Evolutionary conservation across 2,888 invertebrate species (phyloP), one percentile per base, ranked within the genome.

Genomic region (Labia minor): DNA sequence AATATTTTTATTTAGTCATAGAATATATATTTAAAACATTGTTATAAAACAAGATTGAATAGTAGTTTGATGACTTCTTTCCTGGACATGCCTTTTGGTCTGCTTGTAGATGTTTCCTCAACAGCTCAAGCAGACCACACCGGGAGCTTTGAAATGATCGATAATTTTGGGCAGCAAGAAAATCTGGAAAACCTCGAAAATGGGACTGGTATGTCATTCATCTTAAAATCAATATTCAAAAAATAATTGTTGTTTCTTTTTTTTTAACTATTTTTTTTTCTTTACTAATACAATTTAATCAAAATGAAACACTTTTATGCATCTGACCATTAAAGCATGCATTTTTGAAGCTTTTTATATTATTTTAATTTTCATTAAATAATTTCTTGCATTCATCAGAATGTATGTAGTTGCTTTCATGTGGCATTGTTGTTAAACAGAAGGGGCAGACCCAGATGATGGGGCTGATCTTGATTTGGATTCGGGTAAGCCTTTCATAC

Each of bases 81-180:
- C 72, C 72, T 73, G 72, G 71, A 73, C 72, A 72, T 73, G 72
- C 71, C 73, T 74, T 74, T 70, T 68, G 74, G 74, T 74, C 75
- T 76, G 74, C 73, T 73, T 76, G 73, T 77, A 78, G 79, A 80
- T 78, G 78, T 77, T 71, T 69, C 68, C 19, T 20, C 66, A 20
- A 62, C 72, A 66, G 61, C 69, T 63, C 72, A 72, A 61, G 75
- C 74, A 71, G 82, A 83, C 75, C 80, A 81, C 65, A 81, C 82
- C 65, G 84, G 85, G 71, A 86, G 86, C 76, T 86, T 86, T 75
- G 87, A 87, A 78, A 85, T 87, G 79, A 85, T 86, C 72, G 85
- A 86, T 73, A 80, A 80, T 71, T 76, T 81, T 72, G 84, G 79
- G 65, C 83, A 85, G 71, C 77, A 81, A 70, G 78, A 79, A 70